Base-by-base conservation (phyloP, 2,888 invertebrate species). In the Ommatoiulus sabulosus region DNA sequence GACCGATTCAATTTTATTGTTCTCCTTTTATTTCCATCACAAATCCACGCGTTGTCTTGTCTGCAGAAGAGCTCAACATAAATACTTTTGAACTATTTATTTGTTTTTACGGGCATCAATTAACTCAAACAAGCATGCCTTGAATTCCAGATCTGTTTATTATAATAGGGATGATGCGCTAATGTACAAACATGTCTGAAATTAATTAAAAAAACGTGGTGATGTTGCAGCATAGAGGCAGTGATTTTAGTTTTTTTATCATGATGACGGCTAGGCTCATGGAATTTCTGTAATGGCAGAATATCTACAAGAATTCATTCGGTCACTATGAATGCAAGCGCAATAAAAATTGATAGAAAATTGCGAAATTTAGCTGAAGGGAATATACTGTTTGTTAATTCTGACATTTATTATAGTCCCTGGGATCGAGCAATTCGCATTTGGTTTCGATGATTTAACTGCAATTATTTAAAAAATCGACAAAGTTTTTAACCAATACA, bases 141-240 rank as follows among this genome's bases (percentile, higher is more conserved):
- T 20, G 24, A 72, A 72, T 72, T 72, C 72, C 72, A 72, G 72
- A 24, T 72, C 72, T 72, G 72, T 72, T 72, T 72, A 72, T 72
- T 72, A 72, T 72, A 72, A 72, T 72, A 72, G 72, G 72, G 72
- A 10, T 72, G 72, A 72, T 72, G 72, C 72, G 72, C 72, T 72
- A 72, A 72, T 72, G 72, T 72, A 72, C 72, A 72, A 72, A 72
- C 72, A 20, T 72, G 72, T 72, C 72, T 72, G 72, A 72, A 72
- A 72, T 72, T 24, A 72, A 72, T 72, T 72, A 72, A 72, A 72
- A 72, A 72, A 20, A 72, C 20, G 72, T 72, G 72, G 72, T 72
- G 72, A 72, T 72, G 72, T 72, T 72, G 72, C 72, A 72, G 72
- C 72, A 72, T 24, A 72, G 20, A 72, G 72, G 24, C 72, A 72